Conservation (phyloP, 2,888 invertebrate genomes). For the Rotaria sp. region DNA sequence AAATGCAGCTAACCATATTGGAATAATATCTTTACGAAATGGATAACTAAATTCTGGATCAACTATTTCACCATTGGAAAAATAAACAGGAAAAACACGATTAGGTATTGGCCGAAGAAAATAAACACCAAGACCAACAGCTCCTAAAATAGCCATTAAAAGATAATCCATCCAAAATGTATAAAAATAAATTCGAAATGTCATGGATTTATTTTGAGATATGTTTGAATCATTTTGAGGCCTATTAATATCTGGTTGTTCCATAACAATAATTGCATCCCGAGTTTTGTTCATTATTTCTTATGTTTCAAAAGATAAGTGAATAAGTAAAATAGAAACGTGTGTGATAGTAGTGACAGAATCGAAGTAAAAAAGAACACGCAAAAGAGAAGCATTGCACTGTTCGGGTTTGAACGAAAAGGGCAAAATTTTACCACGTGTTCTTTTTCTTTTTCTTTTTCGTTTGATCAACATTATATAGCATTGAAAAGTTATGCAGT, state of each 20-base stretch:
- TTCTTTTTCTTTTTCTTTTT: neutral
- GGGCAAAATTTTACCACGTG: neutral
- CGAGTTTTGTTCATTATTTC: neutral
- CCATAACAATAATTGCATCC: neutral
- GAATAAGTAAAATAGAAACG: neutral
- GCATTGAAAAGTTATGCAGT: neutral
- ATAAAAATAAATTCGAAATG: neutral
- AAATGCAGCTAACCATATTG: neutral
- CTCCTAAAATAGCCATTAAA: neutral
- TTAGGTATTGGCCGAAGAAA: conserved; percentile 1
- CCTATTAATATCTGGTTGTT: neutral
- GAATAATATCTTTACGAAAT: conserved; percentile 8
- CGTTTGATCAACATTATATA: neutral
- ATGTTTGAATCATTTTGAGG: neutral
- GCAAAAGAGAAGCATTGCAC: neutral
- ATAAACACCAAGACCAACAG: neutral
- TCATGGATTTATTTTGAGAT: neutral
- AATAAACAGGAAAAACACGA: conserved; percentile 28
- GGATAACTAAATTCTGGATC: conserved; percentile 24
- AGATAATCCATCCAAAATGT: conserved; percentile 24
- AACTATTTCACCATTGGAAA: neutral
- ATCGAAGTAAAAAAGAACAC: neutral
- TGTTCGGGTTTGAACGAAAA: neutral
- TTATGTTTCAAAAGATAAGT: neutral
- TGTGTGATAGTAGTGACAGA: too few species aligned